A percentile compares a stretch with the other conserved stretches of the same genome.
Evolutionary conservation across 2,888 invertebrate genomes (phyloP).

Genomic region (Rotaria macrura): DNA sequence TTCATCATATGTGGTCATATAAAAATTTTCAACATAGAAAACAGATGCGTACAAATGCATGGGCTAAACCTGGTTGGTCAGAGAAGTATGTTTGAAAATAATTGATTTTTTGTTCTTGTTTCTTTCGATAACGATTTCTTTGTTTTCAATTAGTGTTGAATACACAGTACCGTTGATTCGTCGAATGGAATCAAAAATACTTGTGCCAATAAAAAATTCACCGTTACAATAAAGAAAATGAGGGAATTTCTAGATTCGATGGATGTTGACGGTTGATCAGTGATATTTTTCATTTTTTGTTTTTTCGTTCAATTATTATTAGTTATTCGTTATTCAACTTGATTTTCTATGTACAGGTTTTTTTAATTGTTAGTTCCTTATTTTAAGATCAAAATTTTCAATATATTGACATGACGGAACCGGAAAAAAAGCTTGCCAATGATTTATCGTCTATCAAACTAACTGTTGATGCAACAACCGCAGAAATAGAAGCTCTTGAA

Average conservation of each 20-base stretch:
- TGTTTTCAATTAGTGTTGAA: slow-evolving; percentile 5
- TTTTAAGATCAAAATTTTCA: not conserved
- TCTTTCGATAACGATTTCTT: too few species aligned
- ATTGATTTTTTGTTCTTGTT: too few species aligned
- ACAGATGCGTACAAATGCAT: slow-evolving; percentile 26
- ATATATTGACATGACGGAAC: not conserved
- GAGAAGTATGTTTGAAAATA: not conserved
- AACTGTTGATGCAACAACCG: not conserved
- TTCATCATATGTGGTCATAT: slow-evolving; percentile 34
- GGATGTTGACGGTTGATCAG: not conserved
- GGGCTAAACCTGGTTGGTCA: slow-evolving; percentile 29
- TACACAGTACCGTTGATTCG: slow-evolving; percentile 33
- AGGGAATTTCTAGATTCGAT: too few species aligned
- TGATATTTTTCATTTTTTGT: not conserved
- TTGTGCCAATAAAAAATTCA: slow-evolving; percentile 27
- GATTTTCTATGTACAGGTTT: not conserved
- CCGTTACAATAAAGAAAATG: not conserved
- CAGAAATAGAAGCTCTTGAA: not conserved
- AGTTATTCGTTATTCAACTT: not conserved
- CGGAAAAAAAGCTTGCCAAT: not conserved
- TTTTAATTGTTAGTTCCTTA: not conserved
- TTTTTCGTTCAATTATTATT: not conserved
- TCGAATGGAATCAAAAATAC: slow-evolving; percentile 33
- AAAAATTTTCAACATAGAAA: slow-evolving; percentile 26
- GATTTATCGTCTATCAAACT: not conserved